Evolutionary conservation across 1,140 invertebrate species (phyloP).

Genomic region (Danaus plexippus): DNA sequence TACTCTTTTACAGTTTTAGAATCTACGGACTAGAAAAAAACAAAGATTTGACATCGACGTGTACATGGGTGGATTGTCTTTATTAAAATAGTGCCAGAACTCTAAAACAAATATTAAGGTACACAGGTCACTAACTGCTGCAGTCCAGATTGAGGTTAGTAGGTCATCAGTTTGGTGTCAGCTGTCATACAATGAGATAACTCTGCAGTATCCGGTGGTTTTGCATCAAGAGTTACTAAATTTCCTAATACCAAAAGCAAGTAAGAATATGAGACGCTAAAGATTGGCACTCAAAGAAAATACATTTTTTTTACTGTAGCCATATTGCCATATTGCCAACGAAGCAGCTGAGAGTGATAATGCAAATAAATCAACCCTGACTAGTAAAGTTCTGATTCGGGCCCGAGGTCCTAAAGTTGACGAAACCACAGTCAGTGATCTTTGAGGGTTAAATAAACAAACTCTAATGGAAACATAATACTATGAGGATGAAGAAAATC

Average conservation of each 20-base stretch:
- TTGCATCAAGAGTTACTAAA: slow-evolving; percentile 42
- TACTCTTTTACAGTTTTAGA: too few species aligned
- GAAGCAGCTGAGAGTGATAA: slow-evolving; percentile 25
- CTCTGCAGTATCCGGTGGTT: slow-evolving; percentile 47
- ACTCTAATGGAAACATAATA: slow-evolving; percentile 62
- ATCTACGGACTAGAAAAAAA: not conserved
- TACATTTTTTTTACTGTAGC: too few species aligned
- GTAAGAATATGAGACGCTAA: not conserved
- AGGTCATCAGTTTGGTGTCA: slow-evolving; percentile 55
- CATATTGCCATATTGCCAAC: slow-evolving; percentile 6
- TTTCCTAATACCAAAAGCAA: slow-evolving; percentile 20
- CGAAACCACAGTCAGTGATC: slow-evolving; percentile 30
- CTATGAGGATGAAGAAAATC: slow-evolving; percentile 37
- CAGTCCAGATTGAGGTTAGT: slow-evolving; percentile 61
- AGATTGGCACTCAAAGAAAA: not conserved
- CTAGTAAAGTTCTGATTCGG: slow-evolving; percentile 48
- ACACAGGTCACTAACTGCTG: slow-evolving; percentile 52
- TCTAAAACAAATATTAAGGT: slow-evolving; percentile 58
- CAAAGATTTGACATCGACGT: slow-evolving; percentile 26
- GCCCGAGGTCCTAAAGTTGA: slow-evolving; percentile 23
- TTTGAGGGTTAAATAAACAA: slow-evolving; percentile 54
- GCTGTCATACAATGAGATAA: slow-evolving; percentile 65
- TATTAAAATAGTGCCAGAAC: slow-evolving; percentile 59
- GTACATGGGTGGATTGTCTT: slow-evolving; percentile 50
- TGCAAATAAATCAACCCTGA: slow-evolving; percentile 51